A percentile compares a stretch with the other conserved stretches of the same genome.
Conservation (phyloP, 2,797 vertebrate species). For the Leptodactylus fallax region DNA sequence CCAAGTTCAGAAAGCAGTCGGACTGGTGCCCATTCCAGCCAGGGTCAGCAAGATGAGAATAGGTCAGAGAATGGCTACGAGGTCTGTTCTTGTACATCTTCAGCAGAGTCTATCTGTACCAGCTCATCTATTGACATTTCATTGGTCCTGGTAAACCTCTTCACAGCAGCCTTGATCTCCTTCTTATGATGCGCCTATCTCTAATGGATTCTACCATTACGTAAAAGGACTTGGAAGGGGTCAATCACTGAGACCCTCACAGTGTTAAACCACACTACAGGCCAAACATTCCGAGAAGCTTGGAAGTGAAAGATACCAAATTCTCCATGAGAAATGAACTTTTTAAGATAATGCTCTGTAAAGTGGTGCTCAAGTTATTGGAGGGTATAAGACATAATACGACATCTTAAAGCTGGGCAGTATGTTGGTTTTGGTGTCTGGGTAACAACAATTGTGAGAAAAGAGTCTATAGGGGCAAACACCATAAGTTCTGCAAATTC, state of each 20-base stretch:
- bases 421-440: neutral
- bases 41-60: conserved; percentile 78
- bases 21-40: conserved; percentile 74
- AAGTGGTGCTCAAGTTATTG: conserved; percentile 52
- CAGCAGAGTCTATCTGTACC: conserved; percentile 54
- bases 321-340: conserved; percentile 72
- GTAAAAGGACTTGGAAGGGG: conserved; percentile 28
- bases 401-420: neutral
- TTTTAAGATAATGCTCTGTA: conserved; percentile 56
- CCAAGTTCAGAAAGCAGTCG: conserved; percentile 74
- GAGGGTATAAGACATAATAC: neutral
- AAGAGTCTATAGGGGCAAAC: neutral
- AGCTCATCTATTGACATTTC: conserved; percentile 1
- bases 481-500: conserved; percentile 2
- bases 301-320: conserved; percentile 63
- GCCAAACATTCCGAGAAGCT: conserved; percentile 68
- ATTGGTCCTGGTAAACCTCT: conserved; percentile 38
- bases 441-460: neutral
- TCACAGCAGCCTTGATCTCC: conserved; percentile 54
- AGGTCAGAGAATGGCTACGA: conserved; percentile 87
- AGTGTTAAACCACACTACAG: conserved; percentile 34
- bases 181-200: conserved; percentile 47
- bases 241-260: neutral
- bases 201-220: conserved; percentile 32
- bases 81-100: conserved; percentile 92